Evolutionary conservation across 2,888 invertebrate species (phyloP).

Genomic region (Leptopilina drosophilae): DNA sequence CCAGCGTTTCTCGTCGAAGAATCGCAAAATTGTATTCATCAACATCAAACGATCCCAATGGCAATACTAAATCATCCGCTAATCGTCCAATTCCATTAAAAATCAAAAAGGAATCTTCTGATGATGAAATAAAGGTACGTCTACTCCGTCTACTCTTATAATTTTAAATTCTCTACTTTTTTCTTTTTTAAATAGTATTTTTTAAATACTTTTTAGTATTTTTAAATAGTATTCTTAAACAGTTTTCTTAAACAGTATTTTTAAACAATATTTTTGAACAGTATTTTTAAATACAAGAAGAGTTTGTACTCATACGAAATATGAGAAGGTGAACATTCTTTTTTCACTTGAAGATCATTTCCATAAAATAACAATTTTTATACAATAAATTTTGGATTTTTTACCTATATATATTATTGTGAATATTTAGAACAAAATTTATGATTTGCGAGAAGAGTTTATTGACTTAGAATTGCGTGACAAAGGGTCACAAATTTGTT

Average conservation of each 20-base stretch:
- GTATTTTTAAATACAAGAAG: too few species aligned
- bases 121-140: slow-evolving; percentile 56
- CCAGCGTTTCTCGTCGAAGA: slow-evolving; percentile 52
- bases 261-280: too few species aligned
- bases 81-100: slow-evolving; percentile 47
- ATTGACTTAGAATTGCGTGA: slow-evolving; percentile 49
- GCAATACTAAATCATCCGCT: slow-evolving; percentile 30
- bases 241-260: too few species aligned
- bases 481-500: slow-evolving; percentile 44
- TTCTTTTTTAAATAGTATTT: too few species aligned
- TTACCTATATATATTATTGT: too few species aligned
- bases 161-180: not conserved
- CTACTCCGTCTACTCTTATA: not conserved
- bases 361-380: too few species aligned
- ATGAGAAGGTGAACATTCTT: too few species aligned
- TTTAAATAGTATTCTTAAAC: too few species aligned
- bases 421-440: not conserved
- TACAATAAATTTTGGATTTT: too few species aligned
- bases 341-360: too few species aligned
- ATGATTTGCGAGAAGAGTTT: slow-evolving; percentile 33
- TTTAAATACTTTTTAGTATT: too few species aligned
- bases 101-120: slow-evolving; percentile 55
- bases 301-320: too few species aligned
- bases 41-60: slow-evolving; percentile 49
- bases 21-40: slow-evolving; percentile 48